These are phyloP conservation scores for Monoplex corrugatus DNA, from an alignment of 2,888 invertebrate genomes.

Conservation along the genomic window DNA sequence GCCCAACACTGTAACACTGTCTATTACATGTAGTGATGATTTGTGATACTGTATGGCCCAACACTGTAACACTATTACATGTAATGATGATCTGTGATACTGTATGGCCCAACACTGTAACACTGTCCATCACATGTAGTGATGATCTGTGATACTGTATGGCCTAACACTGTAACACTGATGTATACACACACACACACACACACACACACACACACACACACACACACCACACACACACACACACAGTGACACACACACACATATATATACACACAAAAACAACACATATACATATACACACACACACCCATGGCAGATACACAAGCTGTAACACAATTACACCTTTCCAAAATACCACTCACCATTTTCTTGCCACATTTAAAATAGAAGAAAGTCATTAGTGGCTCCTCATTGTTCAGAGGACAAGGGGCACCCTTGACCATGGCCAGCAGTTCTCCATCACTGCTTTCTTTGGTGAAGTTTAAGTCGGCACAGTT, in stretches of 20 bases:
- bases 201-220: no score
- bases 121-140: no score
- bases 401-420: constrained; percentile 53
- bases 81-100: no score
- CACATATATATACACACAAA: neutral
- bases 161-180: neutral
- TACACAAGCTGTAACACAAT: no score
- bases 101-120: no score
- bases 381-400: constrained; percentile 70
- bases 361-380: constrained; percentile 74
- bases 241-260: neutral
- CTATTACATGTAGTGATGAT: no score
- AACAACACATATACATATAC: neutral
- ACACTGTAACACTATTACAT: no score
- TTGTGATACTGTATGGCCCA: no score
- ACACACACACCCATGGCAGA: neutral
- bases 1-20: no score
- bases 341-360: neutral
- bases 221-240: no score
- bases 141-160: no score
- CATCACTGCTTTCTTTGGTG: constrained; percentile 56
- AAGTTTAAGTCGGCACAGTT: constrained; percentile 56
- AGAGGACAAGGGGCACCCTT: constrained; percentile 65
- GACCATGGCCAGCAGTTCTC: constrained; percentile 62
- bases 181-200: no score